Conservation (phyloP, 2,888 invertebrate genomes). For the Oxyscelio sp. region DNA sequence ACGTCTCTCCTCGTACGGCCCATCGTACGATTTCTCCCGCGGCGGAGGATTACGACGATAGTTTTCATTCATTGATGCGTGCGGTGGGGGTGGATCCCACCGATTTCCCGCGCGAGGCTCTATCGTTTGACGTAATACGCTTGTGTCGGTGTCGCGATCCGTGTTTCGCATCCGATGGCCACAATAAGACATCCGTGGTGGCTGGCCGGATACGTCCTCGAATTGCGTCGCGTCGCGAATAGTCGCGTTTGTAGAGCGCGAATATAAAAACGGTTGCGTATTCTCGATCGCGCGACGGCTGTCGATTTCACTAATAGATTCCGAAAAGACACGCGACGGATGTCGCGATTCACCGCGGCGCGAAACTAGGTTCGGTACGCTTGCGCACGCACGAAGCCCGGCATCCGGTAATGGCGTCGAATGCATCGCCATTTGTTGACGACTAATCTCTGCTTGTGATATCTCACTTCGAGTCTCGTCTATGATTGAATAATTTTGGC, state of each 20-base stretch:
- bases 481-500: too few relatives aligned
- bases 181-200: neutral
- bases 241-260: neutral
- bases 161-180: neutral
- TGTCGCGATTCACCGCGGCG: neutral
- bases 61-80: neutral
- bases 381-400: neutral
- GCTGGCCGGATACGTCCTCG: neutral
- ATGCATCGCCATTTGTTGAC: too few relatives aligned
- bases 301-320: neutral
- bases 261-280: too few relatives aligned
- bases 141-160: neutral
- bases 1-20: too few relatives aligned
- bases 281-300: too few relatives aligned
- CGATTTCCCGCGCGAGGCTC: neutral
- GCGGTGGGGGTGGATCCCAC: slow-evolving; percentile 12
- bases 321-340: too few relatives aligned
- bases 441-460: too few relatives aligned
- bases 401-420: neutral
- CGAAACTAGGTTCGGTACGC: neutral
- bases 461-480: too few relatives aligned
- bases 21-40: too few relatives aligned
- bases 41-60: neutral
- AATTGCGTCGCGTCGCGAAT: neutral
- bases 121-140: too few relatives aligned